Base-by-base conservation (phyloP, 2,797 vertebrate genomes). In the Cephalopachus bancanus region DNA sequence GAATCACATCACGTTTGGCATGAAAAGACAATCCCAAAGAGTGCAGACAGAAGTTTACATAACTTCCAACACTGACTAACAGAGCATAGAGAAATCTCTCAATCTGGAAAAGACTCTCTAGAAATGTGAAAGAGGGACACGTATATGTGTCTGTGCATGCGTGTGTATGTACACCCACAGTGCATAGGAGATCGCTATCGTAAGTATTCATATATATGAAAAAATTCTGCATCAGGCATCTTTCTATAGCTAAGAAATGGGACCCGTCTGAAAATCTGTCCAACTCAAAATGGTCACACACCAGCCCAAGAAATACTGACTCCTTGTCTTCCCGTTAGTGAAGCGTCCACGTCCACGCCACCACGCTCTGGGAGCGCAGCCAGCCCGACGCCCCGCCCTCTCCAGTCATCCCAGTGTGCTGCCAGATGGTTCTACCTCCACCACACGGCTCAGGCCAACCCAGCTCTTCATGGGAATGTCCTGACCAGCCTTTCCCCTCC, bases 21-120 rank as follows among this genome's bases (percentile, higher is more conserved):
- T 51, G 55, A 79, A 88, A 88, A 16, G 49, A 81, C 90, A 86
- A 86, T 33, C 16, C 92, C 60, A 83, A 88, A 60, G n/a, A 22
- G 24, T 76, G 1, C 19, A 80, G 55, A 69, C 3, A 49, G n/a
- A 87, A 15, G 33, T 80, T 49, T 57, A 55, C 53, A 15, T 19
- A 71, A 80, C 60, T 87, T 64, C 69, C 16, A 78, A 83, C 55
- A 80, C 20, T 33, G 17, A 49, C 24, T 87, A 83, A 75, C 22
- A 72, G n/a, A 91, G 2, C 53, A 69, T 33, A 0, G 12, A 15
- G 0, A 55, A 19, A 89, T 74, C 33, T n/a, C 53, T 69, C 90
- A 94, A 87, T 69, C 62, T 75, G 51, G 78, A 62, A 30, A 65
- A 94, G 49, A 49, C 26, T 74, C 64, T 55, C 89, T 44, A 44